phyloP scores from a whole-genome alignment of 2,797 vertebrate species.

The Tragopan temminckii region DNA sequence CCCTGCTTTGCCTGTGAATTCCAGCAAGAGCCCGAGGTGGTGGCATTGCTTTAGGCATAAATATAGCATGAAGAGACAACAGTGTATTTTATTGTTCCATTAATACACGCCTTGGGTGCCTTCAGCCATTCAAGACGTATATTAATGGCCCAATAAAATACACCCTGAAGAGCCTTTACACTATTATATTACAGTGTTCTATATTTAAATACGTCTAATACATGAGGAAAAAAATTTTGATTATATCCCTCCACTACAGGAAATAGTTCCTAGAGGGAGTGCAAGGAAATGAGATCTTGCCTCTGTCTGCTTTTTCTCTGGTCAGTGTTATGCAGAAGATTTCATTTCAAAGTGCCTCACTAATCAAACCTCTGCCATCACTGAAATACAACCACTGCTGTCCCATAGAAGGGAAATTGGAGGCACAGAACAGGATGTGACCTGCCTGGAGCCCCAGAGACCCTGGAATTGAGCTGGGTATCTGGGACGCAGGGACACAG shows the following conservation, averaged over 20 bases:
- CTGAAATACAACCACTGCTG: not conserved
- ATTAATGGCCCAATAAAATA: constrained; percentile 82
- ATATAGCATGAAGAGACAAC: constrained; percentile 81
- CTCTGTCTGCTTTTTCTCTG: constrained; percentile 24
- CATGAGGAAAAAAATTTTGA: constrained; percentile 26
- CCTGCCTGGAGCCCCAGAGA: not conserved
- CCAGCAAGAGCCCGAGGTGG: constrained; percentile 57
- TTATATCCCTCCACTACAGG: constrained; percentile 70
- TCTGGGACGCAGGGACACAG: not conserved
- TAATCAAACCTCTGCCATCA: not conserved
- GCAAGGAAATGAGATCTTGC: not conserved
- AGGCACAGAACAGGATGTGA: not conserved
- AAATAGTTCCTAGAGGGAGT: constrained; percentile 63
- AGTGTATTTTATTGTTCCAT: constrained; percentile 81
- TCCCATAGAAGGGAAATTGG: not conserved
- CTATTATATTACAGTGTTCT: constrained; percentile 68
- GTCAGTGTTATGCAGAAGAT: not conserved
- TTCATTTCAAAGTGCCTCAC: not conserved
- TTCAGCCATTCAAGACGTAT: constrained; percentile 78
- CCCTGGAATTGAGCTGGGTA: not conserved
- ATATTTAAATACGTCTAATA: constrained; percentile 77
- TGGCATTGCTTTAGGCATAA: constrained; percentile 77
- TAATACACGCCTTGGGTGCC: constrained; percentile 80
- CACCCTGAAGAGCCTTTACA: constrained; percentile 76
- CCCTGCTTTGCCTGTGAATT: constrained; percentile 65